phyloP scores from a whole-genome alignment of 1,140 invertebrate species.

The Drosophila varians region DNA sequence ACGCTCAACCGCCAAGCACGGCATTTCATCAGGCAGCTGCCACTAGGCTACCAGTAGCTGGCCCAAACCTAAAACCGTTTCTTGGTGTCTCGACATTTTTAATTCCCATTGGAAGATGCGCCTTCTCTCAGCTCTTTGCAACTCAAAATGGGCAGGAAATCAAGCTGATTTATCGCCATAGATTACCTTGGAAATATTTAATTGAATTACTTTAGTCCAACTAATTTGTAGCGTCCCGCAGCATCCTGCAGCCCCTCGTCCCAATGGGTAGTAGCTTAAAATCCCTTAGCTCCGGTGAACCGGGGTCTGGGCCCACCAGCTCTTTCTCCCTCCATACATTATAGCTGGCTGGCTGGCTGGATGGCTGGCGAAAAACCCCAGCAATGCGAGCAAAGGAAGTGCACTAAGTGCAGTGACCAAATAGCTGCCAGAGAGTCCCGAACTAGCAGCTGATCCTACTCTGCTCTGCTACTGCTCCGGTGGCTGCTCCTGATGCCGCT shows the following conservation, averaged over 20 bases:
- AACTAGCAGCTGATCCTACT: conserved; percentile 21
- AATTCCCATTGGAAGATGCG: conserved; percentile 18
- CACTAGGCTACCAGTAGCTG: conserved; percentile 8
- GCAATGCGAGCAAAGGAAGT: conserved; percentile 68
- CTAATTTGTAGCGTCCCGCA: background rate
- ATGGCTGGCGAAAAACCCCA: conserved; percentile 49
- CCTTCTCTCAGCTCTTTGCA: no score
- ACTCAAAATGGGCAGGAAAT: no score
- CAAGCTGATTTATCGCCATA: no score
- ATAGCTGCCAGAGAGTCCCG: conserved; percentile 56
- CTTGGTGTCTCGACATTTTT: background rate
- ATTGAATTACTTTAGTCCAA: background rate
- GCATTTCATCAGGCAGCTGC: conserved; percentile 66
- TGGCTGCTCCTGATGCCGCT: conserved; percentile 19
- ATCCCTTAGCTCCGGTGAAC: conserved; percentile 23
- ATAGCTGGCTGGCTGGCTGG: conserved; percentile 19
- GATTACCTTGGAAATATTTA: no score
- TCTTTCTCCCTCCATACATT: background rate
- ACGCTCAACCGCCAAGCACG: conserved; percentile 73
- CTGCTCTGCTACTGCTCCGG: conserved; percentile 2
- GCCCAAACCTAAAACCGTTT: conserved; percentile 24
- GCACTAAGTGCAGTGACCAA: conserved; percentile 78
- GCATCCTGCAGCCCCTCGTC: background rate
- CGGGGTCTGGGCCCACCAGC: no score
- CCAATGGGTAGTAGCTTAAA: conserved; percentile 21